These are phyloP conservation scores for Pan troglodytes DNA, from an alignment of 2,113 vertebrate genomes.

Conservation along the genomic window NHGRI_mPanTro3-v2.1_pri NC_072416.2:63679001-63679500, in stretches of 20 bases:
- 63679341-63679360: not conserved
- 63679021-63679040: conserved; percentile 22
- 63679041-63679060: not conserved
- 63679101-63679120: not conserved
- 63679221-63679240: not conserved
- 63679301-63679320: not conserved
- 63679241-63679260: not conserved
- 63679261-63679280: not conserved
- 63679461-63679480: not conserved
- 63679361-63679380: not conserved
- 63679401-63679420: not conserved
- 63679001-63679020: not conserved
- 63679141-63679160: not conserved
- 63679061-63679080: not conserved
- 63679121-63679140: not conserved
- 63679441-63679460: not conserved
- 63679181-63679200: not conserved
- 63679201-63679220: not conserved
- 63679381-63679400: not conserved
- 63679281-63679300: not conserved
- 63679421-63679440: not conserved
- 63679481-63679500: not conserved
- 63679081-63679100: not conserved
- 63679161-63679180: not conserved
- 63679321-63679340: not conserved